Conservation (phyloP, 1,140 invertebrate genomes). For the Leptopilina boulardi region DNA sequence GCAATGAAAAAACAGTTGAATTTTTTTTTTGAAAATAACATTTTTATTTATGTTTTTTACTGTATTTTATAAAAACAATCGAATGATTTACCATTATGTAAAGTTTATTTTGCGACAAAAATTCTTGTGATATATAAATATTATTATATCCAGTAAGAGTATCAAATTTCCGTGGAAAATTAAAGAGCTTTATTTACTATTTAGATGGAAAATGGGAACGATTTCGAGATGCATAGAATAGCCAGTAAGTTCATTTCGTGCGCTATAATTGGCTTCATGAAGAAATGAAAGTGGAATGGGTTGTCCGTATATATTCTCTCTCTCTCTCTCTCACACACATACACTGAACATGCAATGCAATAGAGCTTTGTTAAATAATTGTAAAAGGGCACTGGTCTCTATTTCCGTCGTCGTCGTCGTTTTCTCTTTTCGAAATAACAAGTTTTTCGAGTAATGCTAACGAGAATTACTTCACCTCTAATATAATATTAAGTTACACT, state of each 20-base stretch:
- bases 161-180: slow-evolving; percentile 3
- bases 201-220: not conserved
- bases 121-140: too few relatives aligned
- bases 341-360: not conserved
- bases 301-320: too few relatives aligned
- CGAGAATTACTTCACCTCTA: slow-evolving; percentile 50
- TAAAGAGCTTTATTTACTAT: slow-evolving; percentile 20
- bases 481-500: slow-evolving; percentile 36
- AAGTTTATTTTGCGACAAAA: not conserved
- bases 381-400: slow-evolving; percentile 36
- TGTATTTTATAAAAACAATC: too few relatives aligned
- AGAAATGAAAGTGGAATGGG: slow-evolving; percentile 1
- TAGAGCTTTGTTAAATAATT: slow-evolving; percentile 27
- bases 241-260: not conserved
- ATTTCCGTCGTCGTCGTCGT: slow-evolving; percentile 35
- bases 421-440: slow-evolving; percentile 39
- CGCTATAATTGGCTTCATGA: slow-evolving; percentile 26
- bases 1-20: too few relatives aligned
- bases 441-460: slow-evolving; percentile 48
- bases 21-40: too few relatives aligned
- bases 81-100: too few relatives aligned
- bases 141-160: not conserved
- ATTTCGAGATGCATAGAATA: slow-evolving; percentile 29
- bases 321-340: too few relatives aligned
- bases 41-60: too few relatives aligned